These are phyloP conservation scores for Cosmia pyralina DNA, from an alignment of 2,888 invertebrate species.

Conservation along the genomic window DNA sequence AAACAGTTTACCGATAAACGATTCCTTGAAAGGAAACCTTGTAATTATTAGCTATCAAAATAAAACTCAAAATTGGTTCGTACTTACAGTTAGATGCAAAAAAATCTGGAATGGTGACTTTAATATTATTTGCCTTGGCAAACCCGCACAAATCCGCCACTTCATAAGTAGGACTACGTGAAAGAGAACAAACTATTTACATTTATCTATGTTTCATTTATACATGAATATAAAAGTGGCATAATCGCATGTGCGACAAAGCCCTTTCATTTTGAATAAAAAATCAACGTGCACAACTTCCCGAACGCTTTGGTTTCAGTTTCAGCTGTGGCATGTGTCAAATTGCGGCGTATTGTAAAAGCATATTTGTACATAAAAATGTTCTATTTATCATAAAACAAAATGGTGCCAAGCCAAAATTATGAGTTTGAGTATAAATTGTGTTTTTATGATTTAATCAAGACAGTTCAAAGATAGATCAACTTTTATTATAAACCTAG, in stretches of 20 bases:
- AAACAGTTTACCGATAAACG: neutral
- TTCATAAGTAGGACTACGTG: conserved; percentile 9
- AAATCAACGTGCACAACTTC: neutral
- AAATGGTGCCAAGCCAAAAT: neutral
- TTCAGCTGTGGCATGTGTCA: conserved; percentile 2
- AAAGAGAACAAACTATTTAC: conserved; percentile 24
- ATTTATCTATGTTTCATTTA: conserved; percentile 12
- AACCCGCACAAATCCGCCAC: neutral
- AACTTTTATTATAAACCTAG: neutral
- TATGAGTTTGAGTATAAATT: neutral
- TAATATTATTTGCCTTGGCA: neutral
- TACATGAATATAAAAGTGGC: neutral
- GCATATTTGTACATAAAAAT: conserved; percentile 11
- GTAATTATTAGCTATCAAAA: neutral
- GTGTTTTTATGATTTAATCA: conserved; percentile 4
- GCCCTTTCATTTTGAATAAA: no score
- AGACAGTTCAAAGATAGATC: neutral
- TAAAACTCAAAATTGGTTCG: neutral
- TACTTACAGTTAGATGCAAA: conserved; percentile 16
- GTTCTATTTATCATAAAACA: neutral
- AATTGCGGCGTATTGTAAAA: conserved; percentile 7
- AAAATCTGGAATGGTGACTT: neutral
- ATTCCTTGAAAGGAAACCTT: neutral
- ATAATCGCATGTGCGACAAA: no score
- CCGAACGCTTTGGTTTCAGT: neutral